A percentile compares a stretch with the other conserved stretches of the same genome.
These are phyloP conservation scores for Caenorhabditis latens DNA, from an alignment of 1,140 invertebrate species.

Conservation along the genomic window DNA sequence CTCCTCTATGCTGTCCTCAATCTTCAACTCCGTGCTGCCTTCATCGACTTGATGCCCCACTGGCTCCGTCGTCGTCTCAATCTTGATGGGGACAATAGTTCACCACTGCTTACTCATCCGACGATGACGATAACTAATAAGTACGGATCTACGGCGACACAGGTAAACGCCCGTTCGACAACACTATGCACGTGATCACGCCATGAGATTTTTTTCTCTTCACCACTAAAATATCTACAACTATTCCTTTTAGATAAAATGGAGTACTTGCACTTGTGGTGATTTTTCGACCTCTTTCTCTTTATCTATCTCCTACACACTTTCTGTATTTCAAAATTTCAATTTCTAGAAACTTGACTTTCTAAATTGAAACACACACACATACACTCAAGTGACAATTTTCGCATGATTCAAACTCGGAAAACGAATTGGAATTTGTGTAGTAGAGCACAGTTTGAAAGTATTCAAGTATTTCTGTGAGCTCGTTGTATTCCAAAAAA, in stretches of 20 bases:
- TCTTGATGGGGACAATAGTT: conserved; percentile 55
- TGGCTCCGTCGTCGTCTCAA: conserved; percentile 65
- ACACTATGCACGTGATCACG: conserved; percentile 42
- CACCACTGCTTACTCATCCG: conserved; percentile 54
- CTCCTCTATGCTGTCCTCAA: conserved; percentile 81
- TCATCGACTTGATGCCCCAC: conserved; percentile 74
- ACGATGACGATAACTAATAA: conserved; percentile 48
- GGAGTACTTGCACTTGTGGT: conserved; percentile 29
- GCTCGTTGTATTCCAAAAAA: conserved; percentile 23
- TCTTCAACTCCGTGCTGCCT: conserved; percentile 75
- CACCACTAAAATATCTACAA: not conserved
- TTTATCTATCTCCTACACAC: conserved; percentile 24
- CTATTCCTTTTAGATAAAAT: not conserved
- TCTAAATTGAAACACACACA: too few species aligned
- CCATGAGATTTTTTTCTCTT: not conserved
- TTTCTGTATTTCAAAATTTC: not conserved
- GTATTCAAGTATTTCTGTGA: conserved; percentile 4
- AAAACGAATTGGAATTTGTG: not conserved
- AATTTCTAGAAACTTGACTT: not conserved
- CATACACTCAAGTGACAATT: not conserved
- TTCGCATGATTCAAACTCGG: not conserved
- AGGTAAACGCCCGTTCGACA: conserved; percentile 57
- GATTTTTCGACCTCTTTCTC: conserved; percentile 36
- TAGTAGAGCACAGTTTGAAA: conserved; percentile 30
- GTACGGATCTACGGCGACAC: conserved; percentile 58